Base-by-base conservation (phyloP, 2,113 vertebrate species). In the Chauna torquata region DNA sequence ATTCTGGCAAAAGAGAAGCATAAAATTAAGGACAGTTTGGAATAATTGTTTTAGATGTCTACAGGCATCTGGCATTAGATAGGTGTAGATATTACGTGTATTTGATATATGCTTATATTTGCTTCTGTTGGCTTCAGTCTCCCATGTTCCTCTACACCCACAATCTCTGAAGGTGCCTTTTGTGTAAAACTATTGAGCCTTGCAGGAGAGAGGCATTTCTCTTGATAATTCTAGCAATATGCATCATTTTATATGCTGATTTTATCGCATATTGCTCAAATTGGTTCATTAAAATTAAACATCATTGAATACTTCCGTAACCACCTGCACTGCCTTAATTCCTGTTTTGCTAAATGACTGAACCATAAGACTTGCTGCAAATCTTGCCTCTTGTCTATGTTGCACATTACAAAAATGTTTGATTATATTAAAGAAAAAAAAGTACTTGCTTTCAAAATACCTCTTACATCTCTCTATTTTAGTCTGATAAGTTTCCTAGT, bases 271-370 rank as follows among this genome's bases (percentile, higher is more conserved):
- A 68, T 94, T 95, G 82, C 90, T 92, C 75, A 90, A 70, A 86
- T 80, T 69, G 81, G 52, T 92, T 95, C 81, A 94, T 96, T 96
- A 96, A 95, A 96, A 93, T 91, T 68, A 92, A 91, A 77, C 45
- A 69, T 87, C 62, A 52, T 47, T 77, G 82, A 92, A 70, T 92
- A 87, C 71, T 94, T 95, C 82, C 45, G 45, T 58, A 90, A 55
- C 78, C 49, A 91, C 94, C 81, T 92, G 88, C 49, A 54, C 74
- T 79, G 88, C 58, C 55, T 93, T 94, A 79, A 65, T 68, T 93
- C 64, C 57, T 91, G 49, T 59, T 94, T 86, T 91, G 45, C 55
- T 68, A 32, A 83, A 72, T 1, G 8, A 32, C 74, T 65, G 61
- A 96, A 70, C 79, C 54, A 42, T 92, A 66, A 9, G 25, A 66